Evolutionary conservation across 2,113 vertebrate species (phyloP), one percentile per base, ranked within the genome.

Genomic region (Bufo bufo): DNA sequence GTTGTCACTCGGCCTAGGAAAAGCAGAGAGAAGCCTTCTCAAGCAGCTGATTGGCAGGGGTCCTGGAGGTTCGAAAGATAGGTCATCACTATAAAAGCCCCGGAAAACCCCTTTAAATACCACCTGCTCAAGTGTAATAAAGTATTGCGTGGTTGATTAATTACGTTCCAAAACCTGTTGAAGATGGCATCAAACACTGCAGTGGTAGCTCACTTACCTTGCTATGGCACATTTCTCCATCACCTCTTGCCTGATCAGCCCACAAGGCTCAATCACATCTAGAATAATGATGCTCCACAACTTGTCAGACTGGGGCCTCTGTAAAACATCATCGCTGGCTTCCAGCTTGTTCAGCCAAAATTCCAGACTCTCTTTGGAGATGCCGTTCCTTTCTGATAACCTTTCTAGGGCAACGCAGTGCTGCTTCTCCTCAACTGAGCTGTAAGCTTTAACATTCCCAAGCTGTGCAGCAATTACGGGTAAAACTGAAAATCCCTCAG

Each of bases 151-250:
- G 1, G 33, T 33, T 33, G 33, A 33, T 33, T 33, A 33, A 33
- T n/a, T n/a, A n/a, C n/a, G 33, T 33, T 33, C 33, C 33, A 33
- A 33, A 33, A 33, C 33, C 33, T 33, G 33, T 33, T 33, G 33
- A 33, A 33, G 33, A 33, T 33, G 33, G 1, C 33, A 33, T 33
- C n/a, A 23, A 12, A 72, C 12, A 43, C 23, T 0, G 49, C 7
- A 54, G 77, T 5, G 33, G 12, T 72, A 7, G 8, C 16, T 85
- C 89, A 54, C 50, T 72, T 91, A 98, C 98, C 98, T 97, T 90
- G 98, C 98, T 92, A 99, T 94, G 2, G 96, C 95, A 3, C 98
- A 98, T 91, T 99, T 99, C 92, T 99, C 98, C 97, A 99, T 97
- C 90, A 99, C 92, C 86, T 98, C 98, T 93, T 99, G 97, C 89